Percentiles rank a stretch among this genome's conserved stretches.
Evolutionary conservation across 1,140 invertebrate genomes (phyloP).

Genomic region (Bombus sylvicola): DNA sequence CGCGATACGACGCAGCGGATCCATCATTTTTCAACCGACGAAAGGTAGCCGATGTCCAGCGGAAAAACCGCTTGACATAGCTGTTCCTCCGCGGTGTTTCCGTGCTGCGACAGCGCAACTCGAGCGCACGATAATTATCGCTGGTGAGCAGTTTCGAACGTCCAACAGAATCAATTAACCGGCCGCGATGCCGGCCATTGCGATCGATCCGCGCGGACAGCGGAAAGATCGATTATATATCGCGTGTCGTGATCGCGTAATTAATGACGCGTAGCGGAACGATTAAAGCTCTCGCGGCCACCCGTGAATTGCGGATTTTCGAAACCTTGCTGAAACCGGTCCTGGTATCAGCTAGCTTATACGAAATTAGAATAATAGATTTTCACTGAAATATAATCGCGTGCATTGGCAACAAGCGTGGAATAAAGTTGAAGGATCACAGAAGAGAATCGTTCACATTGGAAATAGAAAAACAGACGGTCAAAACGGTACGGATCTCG

Average conservation of each 20-base stretch:
- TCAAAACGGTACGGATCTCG: too few species aligned
- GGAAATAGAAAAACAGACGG: too few species aligned
- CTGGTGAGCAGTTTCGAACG: slow-evolving; percentile 28
- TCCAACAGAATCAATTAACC: slow-evolving; percentile 66
- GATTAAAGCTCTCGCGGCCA: slow-evolving; percentile 58
- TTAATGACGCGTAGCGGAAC: slow-evolving; percentile 63
- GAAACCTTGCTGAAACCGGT: background rate
- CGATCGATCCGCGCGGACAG: slow-evolving; percentile 53
- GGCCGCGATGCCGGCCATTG: slow-evolving; percentile 1
- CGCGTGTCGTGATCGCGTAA: slow-evolving; percentile 65
- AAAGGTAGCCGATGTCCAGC: background rate
- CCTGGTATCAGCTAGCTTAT: slow-evolving; percentile 3
- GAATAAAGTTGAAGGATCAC: too few species aligned
- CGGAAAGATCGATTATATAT: slow-evolving; percentile 64
- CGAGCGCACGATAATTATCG: slow-evolving; percentile 64
- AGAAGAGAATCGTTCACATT: too few species aligned
- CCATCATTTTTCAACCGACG: slow-evolving; percentile 47
- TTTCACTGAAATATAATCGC: background rate
- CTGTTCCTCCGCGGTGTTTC: slow-evolving; percentile 52
- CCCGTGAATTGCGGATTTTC: slow-evolving; percentile 54
- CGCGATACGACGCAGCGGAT: slow-evolving; percentile 18
- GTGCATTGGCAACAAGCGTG: too few species aligned
- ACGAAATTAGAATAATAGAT: background rate
- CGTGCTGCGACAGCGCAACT: slow-evolving; percentile 52
- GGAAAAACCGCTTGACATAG: slow-evolving; percentile 45